Evolutionary conservation across 2,113 vertebrate species (phyloP).

Genomic region (Chrysemys picta): DNA sequence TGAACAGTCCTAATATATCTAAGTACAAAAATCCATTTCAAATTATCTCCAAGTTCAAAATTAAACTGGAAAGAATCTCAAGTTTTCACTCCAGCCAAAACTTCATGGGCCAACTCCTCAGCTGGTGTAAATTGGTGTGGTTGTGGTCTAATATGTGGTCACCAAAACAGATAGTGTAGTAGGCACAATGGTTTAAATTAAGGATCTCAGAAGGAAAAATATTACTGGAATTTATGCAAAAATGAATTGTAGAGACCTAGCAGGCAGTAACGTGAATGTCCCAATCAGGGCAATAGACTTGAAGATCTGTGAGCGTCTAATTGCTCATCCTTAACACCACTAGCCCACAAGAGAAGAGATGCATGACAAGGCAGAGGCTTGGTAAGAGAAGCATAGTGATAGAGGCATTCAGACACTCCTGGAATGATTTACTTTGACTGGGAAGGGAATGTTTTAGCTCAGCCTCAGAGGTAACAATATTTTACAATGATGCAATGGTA

Average conservation of each 20-base stretch:
- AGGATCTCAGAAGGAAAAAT: neutral
- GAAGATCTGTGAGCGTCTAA: neutral
- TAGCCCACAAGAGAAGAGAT: neutral
- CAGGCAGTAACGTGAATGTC: neutral
- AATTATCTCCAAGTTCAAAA: conserved; percentile 18
- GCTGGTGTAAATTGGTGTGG: neutral
- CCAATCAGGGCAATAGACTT: neutral
- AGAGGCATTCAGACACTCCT: neutral
- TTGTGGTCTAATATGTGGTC: neutral
- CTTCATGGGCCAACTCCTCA: neutral
- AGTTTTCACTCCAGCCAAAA: conserved; percentile 9
- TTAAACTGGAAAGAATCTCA: conserved; percentile 17
- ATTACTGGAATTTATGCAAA: neutral
- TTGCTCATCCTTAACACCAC: neutral
- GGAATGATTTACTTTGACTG: neutral
- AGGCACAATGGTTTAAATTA: neutral
- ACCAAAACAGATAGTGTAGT: neutral
- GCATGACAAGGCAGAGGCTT: neutral
- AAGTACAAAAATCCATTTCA: conserved; percentile 7
- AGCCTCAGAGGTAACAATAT: neutral
- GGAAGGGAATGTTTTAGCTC: neutral
- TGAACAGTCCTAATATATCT: neutral
- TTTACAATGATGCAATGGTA: neutral
- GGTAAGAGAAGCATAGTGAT: neutral
- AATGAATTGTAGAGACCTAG: neutral